Base-by-base conservation (phyloP, 2,888 invertebrate genomes). In the Ephialtes manifestator region DNA sequence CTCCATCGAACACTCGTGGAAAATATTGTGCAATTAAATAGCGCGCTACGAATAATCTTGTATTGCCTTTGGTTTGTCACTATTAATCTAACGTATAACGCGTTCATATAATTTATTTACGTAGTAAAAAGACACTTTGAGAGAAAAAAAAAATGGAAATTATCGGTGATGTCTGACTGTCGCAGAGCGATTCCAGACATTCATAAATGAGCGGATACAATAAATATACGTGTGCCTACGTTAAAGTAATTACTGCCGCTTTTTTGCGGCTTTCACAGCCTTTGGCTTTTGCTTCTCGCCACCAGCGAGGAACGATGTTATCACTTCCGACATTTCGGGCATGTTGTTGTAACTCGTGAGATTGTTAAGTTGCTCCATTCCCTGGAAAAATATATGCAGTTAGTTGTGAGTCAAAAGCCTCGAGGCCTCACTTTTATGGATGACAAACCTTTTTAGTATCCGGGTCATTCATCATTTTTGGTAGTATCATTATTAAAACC, bases 401-500 rank as follows among this genome's bases (percentile, higher is more conserved):
- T 15, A 39, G 15, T 24, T 1, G 35, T 10, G 65, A 63, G 35
- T 24, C 55, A 86, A 81, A 20, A 4, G 4, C n/a, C 8, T 70
- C 8, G 1, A 2, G 24, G 48, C 24, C 24, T n/a, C 24, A 0
- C 18, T 28, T n/a, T 2, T 3, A 28, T 18, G 4, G 68, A 70
- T 60, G 28, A 78, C 89, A 72, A 90, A 96, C 96, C 94, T 98
- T 98, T 93, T 99, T 98, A 2, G 99, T 98, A 94, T 99, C 99
- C 4, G 99, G 99, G 94, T 99, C 99, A 92, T 98, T 99, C 97
- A 99, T 98, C 96, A 99, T 97, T 94, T 99, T 99, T 0, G 99
- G 99, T 90, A 99, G 94, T 86, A 99, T 95, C 96, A 99, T 97
- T 89, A 99, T 97, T 7, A 99, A 95, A 4, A 99, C 93, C 43